Base-by-base conservation (phyloP, 1,140 invertebrate genomes). In the Meloidogyne hapla region DNA sequence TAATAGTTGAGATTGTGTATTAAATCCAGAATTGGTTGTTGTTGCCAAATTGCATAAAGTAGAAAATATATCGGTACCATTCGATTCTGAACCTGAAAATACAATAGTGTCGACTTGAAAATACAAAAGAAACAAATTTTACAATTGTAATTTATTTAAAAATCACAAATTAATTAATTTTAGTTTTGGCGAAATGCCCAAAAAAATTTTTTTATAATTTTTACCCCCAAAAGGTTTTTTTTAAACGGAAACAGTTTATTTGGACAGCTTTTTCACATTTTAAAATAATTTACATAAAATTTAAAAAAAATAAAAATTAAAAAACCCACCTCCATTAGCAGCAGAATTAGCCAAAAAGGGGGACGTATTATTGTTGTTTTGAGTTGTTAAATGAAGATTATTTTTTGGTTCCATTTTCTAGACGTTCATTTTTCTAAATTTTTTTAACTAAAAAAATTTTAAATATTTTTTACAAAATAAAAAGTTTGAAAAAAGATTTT, bases 11-110 rank as follows among this genome's bases (percentile, higher is more conserved):
- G 40, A 12, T 25, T 33, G 56, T 21, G 56, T 21, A 73, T 63
- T 73, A 18, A 64, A 26, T 56, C 40, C 28, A 18, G 56, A n/a
- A 25, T 64, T 73, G 10, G 40, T 73, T 38, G 56, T 26, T 63
- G 71, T 18, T 28, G 71, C 71, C 56, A 73, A 64, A 73, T 73
- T 26, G n/a, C 71, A 64, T 33, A 73, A 18, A 8, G 71, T 73
- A 18, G 71, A 73, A 18, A 73, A 73, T n/a, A 73, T 42, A 73
- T 42, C 21, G 5, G 25, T 28, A 26, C 28, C 28, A 70, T 70
- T 70, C 8, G 45, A 26, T 18, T 45, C 40, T 33, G 69, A 42
- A 40, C n/a, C 48, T 42, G 6, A 21, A 38, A 67, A 65, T 42
- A 28, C 13, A 13, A 72, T 56, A 5, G 12, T 61, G 48, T n/a